Evolutionary conservation across 2,113 vertebrate genomes (phyloP), one percentile per base, ranked within the genome.

Genomic region (Mobula hypostoma): DNA sequence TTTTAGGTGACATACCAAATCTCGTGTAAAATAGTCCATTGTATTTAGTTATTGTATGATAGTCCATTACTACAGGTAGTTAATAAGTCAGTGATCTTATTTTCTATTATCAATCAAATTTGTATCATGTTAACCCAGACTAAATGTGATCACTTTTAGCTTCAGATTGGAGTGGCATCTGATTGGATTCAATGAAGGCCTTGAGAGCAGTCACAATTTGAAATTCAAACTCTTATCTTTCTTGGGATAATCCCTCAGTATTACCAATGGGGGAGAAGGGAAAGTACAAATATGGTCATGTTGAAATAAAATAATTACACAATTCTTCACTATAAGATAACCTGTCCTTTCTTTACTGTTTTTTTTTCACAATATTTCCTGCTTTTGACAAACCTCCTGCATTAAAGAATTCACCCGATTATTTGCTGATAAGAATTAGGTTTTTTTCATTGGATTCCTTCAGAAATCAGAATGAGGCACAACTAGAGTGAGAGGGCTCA

Each of bases 381-480:
- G 32, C n/a, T 92, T 7, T 24, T 74, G 36, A 27, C 24, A 76
- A 56, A 32, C 66, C 2, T 90, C 85, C n/a, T 66, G 29, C 29
- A 19, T 19, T 58, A 90, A 32, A 7, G 61, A 11, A 68, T 68
- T 17, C 56, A 27, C n/a, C 12, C 7, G 36, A 93, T 93, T 24
- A 56, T 76, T 93, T 93, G 74, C 61, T 93, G 70, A 14, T 72
- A 74, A 93, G 68, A 27, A 24, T 91, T 36, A 72, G 48, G 36
- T 36, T 48, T 93, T 93, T 19, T 19, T 92, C 27, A 48, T 70
- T 56, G 21, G 40, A 56, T 12, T 24, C 90, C 29, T 70, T 72
- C 90, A 92, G 66, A 72, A 36, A 92, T 92, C 90, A 92, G 68
- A 92, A 21, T 92, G 90, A 72, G 66, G 90, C 36, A 24, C 90